Base-by-base conservation (phyloP, 2,797 vertebrate genomes). In the Sebastolobus alascanus region DNA sequence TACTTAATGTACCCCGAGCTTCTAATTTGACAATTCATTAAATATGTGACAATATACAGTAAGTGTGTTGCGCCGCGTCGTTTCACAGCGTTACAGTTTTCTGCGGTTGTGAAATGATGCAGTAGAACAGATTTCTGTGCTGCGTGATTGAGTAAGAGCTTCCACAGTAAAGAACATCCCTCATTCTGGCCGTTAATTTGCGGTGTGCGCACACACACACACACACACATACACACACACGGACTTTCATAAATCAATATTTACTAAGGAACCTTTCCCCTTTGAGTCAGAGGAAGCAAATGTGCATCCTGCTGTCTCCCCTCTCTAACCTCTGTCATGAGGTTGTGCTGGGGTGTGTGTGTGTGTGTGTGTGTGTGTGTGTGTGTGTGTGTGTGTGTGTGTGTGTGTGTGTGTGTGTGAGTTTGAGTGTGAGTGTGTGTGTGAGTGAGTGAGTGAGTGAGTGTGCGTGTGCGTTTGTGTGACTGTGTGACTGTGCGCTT, bases 231-330 rank as follows among this genome's bases (percentile, higher is more conserved):
- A 52, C 79, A 56, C 77, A 52, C 75, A 69, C 60, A 82, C 65
- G 68, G 77, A 85, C 90, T 93, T 93, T 94, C 92, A 94, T 96
- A 94, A 95, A 96, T 96, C 95, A 96, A 95, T 96, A 95, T 96
- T 96, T 96, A 95, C 94, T 89, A 88, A 95, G 92, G 91, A 95
- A 95, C 94, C 94, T 95, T 96, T 95, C 91, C 92, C 94, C 94
- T 92, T 94, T 92, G 90, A 93, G 94, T 90, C 92, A 95, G 93
- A 96, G 96, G 96, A 96, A 96, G 94, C 94, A 95, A 95, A 96
- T 96, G 95, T 96, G 96, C 95, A 96, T 96, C 96, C 95, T 96
- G 95, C 94, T 95, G 92, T 93, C 88, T 94, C 92, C 83, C 85
- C 92, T 90, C 90, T 79, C 78, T 84, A 82, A 78, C 85, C 89